phyloP scores from a whole-genome alignment of 2,797 vertebrate genomes.

The Hippocampus kuda region DNA sequence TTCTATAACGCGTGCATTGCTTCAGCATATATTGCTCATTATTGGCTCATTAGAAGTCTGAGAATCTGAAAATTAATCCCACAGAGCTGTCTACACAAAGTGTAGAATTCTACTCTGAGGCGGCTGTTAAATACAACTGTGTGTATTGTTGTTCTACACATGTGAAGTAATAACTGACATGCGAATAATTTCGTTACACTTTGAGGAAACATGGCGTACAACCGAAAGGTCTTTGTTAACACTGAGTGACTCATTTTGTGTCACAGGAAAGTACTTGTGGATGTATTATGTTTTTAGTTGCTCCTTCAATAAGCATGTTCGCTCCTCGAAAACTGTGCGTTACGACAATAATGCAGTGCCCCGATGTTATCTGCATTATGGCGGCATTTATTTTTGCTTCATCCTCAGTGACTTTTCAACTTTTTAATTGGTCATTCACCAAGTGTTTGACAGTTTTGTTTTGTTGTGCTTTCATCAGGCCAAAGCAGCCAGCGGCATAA shows the following conservation, averaged over 20 bases:
- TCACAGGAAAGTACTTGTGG: conserved; percentile 1
- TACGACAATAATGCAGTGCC: conserved; percentile 18
- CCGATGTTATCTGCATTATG: conserved; percentile 17
- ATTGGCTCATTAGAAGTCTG: neutral
- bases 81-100: neutral
- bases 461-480: conserved; percentile 66
- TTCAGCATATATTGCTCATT: neutral
- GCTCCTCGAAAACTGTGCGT: conserved; percentile 7
- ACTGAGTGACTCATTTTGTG: conserved; percentile 1
- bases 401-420: neutral
- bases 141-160: neutral
- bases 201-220: conserved; percentile 12
- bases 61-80: neutral
- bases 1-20: neutral
- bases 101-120: neutral
- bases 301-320: conserved; percentile 33
- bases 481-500: conserved; percentile 87
- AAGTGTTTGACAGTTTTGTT: conserved; percentile 22
- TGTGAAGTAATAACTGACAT: neutral
- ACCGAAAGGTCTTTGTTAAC: conserved; percentile 23
- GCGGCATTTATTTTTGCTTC: neutral
- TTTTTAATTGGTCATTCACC: neutral
- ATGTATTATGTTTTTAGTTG: neutral
- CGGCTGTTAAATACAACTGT: neutral
- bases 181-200: conserved; percentile 18